Conservation (phyloP, 2,797 vertebrate species). For the Galagoides demidoff region DNA sequence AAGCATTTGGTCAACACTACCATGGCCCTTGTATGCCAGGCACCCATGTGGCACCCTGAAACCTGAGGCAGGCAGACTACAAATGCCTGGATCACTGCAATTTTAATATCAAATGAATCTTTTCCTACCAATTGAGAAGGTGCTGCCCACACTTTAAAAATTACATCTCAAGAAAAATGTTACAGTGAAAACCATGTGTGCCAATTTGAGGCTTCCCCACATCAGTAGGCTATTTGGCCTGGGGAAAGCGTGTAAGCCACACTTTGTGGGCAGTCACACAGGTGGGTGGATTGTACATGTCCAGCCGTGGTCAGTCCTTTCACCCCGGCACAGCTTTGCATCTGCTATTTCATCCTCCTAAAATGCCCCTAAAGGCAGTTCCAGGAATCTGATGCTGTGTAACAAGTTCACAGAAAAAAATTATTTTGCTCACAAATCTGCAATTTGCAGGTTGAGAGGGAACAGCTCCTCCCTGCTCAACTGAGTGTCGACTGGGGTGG, state of each 20-base stretch:
- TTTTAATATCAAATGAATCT: not conserved
- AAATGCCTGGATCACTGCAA: not conserved
- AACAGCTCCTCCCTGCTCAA: not conserved
- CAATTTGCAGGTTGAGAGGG: not conserved
- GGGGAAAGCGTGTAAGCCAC: not conserved
- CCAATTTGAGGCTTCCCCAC: not conserved
- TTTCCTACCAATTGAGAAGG: not conserved
- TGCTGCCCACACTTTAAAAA: not conserved
- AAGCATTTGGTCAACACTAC: not conserved
- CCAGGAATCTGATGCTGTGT: not conserved
- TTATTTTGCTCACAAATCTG: not conserved
- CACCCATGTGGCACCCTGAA: no score
- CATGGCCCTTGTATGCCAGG: not conserved
- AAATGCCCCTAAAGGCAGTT: not conserved
- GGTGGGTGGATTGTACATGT: fast-evolving
- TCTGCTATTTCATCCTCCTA: not conserved
- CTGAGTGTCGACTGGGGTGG: not conserved
- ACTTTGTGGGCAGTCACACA: not conserved
- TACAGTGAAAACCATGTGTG: not conserved
- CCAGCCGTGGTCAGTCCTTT: not conserved
- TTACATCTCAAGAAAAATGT: not conserved
- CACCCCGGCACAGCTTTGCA: not conserved
- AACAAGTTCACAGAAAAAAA: not conserved
- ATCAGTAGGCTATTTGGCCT: not conserved
- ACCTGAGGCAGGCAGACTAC: not conserved